These are phyloP conservation scores for Hartigia nigra DNA, from an alignment of 2,888 invertebrate species.

Conservation along the genomic window DNA sequence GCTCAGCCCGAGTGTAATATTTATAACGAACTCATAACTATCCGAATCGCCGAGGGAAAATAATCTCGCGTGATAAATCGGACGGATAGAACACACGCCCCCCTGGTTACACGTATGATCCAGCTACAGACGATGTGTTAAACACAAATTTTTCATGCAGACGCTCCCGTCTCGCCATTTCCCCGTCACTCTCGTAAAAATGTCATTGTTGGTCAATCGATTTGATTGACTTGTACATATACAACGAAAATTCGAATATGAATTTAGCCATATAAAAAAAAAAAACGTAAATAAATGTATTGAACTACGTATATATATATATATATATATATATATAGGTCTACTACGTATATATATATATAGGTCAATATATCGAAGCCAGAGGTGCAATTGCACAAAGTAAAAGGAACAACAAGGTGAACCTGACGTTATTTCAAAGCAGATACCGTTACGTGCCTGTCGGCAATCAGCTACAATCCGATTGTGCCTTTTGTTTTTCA, in stretches of 20 bases:
- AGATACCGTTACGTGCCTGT: conserved; percentile 57
- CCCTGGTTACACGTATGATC: not conserved
- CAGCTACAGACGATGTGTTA: not conserved
- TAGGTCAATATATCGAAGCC: not conserved
- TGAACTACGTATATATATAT: too few relatives aligned
- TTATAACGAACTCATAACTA: conserved; percentile 15
- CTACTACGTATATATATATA: not conserved
- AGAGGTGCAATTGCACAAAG: not conserved
- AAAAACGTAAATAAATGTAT: too few relatives aligned
- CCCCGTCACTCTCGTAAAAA: not conserved
- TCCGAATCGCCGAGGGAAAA: not conserved
- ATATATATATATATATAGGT: not conserved
- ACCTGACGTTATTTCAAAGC: conserved; percentile 2
- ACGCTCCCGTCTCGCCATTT: too few relatives aligned
- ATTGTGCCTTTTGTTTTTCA: conserved; percentile 59
- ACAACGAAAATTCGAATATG: too few relatives aligned
- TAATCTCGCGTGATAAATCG: conserved; percentile 1
- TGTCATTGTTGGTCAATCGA: not conserved
- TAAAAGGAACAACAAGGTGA: not conserved
- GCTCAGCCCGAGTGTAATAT: conserved; percentile 20
- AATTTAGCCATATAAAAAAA: too few relatives aligned
- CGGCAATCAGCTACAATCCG: conserved; percentile 60
- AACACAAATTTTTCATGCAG: not conserved
- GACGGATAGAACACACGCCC: not conserved
- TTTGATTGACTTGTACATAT: not conserved